phyloP scores from a whole-genome alignment of 2,797 vertebrate species.

The Urosaurus nigricauda region DNA sequence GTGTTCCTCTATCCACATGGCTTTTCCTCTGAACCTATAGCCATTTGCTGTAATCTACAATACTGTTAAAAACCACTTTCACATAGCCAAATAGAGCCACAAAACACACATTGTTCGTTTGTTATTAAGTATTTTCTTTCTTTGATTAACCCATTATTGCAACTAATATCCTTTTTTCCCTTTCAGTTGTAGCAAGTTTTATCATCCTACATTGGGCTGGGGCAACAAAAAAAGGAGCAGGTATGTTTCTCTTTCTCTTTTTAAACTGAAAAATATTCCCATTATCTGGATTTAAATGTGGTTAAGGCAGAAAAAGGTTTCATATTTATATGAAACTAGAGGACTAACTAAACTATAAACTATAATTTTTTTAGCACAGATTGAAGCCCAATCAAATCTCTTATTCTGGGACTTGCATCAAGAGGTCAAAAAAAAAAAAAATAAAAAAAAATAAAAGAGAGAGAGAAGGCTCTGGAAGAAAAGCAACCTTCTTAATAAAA shows the following conservation, averaged over 20 bases:
- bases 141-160: conserved; percentile 30
- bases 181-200: conserved; percentile 99
- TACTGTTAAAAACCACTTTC: neutral
- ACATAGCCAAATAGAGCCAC: neutral
- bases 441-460: no score
- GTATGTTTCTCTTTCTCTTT: conserved; percentile 78
- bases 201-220: conserved; percentile 96
- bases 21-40: neutral
- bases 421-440: no score
- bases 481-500: neutral
- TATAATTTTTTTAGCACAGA: neutral
- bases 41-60: neutral
- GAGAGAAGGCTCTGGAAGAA: neutral
- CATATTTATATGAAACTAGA: conserved; percentile 39
- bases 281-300: conserved; percentile 9
- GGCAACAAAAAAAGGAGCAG: conserved; percentile 96
- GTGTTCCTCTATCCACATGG: neutral
- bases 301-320: neutral
- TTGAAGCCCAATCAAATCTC: neutral
- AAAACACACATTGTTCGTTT: neutral
- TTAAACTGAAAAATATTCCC: conserved; percentile 13
- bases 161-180: conserved; percentile 68
- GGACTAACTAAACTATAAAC: neutral
- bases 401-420: neutral
- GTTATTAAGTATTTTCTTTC: conserved; percentile 32